Percentiles rank a stretch among this genome's conserved stretches.
Conservation (phyloP, 2,888 invertebrate genomes). For the Himalopsyche kuldschensis region DNA sequence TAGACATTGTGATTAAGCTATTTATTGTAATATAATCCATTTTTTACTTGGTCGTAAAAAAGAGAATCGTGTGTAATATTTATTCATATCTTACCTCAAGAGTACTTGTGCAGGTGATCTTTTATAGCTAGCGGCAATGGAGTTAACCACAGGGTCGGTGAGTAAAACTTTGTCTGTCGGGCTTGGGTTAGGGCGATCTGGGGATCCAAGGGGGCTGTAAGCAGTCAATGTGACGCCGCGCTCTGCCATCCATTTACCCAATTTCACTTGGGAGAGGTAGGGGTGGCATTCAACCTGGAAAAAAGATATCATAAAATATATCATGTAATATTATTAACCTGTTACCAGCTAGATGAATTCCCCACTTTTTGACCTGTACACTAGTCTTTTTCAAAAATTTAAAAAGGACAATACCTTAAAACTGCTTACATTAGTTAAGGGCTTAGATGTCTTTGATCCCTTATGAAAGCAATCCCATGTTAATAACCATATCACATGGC, state of each 20-base stretch:
- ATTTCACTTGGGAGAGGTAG: conserved; percentile 59
- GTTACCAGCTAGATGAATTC: too few species aligned
- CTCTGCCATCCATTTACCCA: conserved; percentile 63
- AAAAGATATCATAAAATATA: not conserved
- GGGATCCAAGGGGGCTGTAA: conserved; percentile 70
- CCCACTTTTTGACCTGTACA: too few species aligned
- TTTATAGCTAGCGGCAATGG: conserved; percentile 61
- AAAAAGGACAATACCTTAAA: too few species aligned
- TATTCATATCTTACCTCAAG: conserved; percentile 46
- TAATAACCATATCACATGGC: too few species aligned
- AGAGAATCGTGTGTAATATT: not conserved
- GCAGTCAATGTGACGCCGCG: conserved; percentile 64
- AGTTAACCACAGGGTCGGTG: conserved; percentile 46
- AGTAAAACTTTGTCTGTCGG: conserved; percentile 51
- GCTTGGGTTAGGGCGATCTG: conserved; percentile 62
- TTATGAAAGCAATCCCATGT: too few species aligned
- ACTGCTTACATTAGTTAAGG: too few species aligned
- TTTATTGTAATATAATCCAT: too few species aligned
- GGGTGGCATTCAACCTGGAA: conserved; percentile 61
- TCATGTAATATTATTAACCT: not conserved
- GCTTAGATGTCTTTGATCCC: too few species aligned
- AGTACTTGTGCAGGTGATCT: conserved; percentile 66
- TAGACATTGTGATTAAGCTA: too few species aligned
- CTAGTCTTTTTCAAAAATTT: too few species aligned
- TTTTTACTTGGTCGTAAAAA: not conserved